Conservation (phyloP, 2,113 vertebrate species). For the Girardinichthys multiradiatus region DNA sequence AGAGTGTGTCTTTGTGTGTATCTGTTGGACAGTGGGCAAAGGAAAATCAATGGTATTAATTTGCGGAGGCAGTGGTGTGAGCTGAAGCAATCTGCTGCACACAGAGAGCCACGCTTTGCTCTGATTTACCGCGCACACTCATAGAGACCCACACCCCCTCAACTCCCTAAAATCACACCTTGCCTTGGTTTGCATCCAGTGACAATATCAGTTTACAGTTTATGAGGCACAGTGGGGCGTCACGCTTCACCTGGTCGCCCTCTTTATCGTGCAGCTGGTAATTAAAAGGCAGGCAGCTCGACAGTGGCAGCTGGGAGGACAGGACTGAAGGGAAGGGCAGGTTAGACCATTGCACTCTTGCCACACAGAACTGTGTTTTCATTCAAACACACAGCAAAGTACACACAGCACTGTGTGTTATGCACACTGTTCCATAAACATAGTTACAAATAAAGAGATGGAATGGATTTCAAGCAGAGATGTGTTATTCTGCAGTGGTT, state of each 20-base stretch:
- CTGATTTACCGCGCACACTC: constrained; percentile 57
- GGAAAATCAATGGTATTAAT: constrained; percentile 84
- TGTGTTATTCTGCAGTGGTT: constrained; percentile 26
- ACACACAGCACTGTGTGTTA: not conserved
- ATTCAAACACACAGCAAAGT: not conserved
- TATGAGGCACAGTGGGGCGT: constrained; percentile 70
- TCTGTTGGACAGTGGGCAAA: constrained; percentile 59
- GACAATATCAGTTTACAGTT: constrained; percentile 71
- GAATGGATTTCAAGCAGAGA: constrained; percentile 8
- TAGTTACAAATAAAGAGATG: constrained; percentile 16
- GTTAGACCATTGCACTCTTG: constrained; percentile 36
- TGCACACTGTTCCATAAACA: not conserved
- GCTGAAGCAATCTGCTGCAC: constrained; percentile 80
- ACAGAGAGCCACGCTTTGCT: constrained; percentile 63
- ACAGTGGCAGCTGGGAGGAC: constrained; percentile 62
- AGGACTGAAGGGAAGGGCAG: constrained; percentile 61
- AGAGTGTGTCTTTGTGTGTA: constrained; percentile 14
- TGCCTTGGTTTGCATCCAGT: constrained; percentile 60
- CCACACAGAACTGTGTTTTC: not conserved
- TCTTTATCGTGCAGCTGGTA: constrained; percentile 66
- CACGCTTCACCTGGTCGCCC: constrained; percentile 44
- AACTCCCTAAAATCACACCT: constrained; percentile 44
- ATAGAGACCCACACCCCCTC: constrained; percentile 18
- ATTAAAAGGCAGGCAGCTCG: constrained; percentile 75
- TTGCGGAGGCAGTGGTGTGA: constrained; percentile 80